Conservation (phyloP, 1,140 invertebrate genomes). For the Oscheius sp. region DNA sequence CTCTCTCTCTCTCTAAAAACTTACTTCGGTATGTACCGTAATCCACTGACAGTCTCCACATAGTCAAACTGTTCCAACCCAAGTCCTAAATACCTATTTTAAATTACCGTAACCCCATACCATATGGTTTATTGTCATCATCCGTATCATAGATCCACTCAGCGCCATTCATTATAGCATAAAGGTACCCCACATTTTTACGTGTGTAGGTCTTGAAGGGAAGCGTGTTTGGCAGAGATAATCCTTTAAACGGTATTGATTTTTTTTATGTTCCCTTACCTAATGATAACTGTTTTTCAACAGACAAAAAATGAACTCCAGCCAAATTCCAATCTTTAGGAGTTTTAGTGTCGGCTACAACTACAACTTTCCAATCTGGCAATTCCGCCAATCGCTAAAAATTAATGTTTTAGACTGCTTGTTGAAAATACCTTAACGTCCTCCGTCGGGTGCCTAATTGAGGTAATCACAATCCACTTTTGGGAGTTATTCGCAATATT, state of each 20-base stretch:
- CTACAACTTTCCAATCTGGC: constrained; percentile 32
- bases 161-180: constrained; percentile 44
- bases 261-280: no score
- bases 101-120: neutral
- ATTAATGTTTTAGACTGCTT: neutral
- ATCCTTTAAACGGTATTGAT: no score
- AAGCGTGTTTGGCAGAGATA: neutral
- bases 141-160: constrained; percentile 40
- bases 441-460: constrained; percentile 27
- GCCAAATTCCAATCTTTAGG: constrained; percentile 22
- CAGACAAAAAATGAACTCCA: constrained; percentile 28
- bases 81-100: neutral
- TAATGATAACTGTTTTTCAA: constrained; percentile 28
- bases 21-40: neutral
- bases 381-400: neutral
- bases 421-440: constrained; percentile 14
- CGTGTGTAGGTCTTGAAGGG: constrained; percentile 44
- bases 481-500: no score
- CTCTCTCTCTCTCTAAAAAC: no score
- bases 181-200: constrained; percentile 49
- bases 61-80: constrained; percentile 32
- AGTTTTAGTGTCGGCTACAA: constrained; percentile 40
- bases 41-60: neutral
- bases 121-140: constrained; percentile 29
- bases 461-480: constrained; percentile 43